These are phyloP conservation scores for Stictocephala bisonia DNA, from an alignment of 2,888 invertebrate species.

Conservation along the genomic window DNA sequence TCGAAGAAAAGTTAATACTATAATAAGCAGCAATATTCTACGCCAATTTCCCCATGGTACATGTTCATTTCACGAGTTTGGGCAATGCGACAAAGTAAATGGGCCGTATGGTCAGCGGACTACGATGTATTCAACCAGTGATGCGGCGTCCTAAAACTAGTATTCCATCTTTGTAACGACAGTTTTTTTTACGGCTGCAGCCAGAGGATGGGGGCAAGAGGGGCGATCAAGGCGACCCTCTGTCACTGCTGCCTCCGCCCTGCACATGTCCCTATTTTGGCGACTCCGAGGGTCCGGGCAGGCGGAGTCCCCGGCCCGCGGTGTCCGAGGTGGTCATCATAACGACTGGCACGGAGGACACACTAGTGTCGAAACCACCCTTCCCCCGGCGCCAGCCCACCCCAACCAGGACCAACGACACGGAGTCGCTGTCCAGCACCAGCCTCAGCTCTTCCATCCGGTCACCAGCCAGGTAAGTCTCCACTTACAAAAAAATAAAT, in stretches of 20 bases:
- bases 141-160: too few species aligned
- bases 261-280: conserved; percentile 88
- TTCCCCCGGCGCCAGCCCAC: conserved; percentile 31
- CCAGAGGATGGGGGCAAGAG: background rate
- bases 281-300: conserved; percentile 64
- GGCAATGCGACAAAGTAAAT: too few species aligned
- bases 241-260: conserved; percentile 73
- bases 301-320: conserved; percentile 63
- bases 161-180: too few species aligned
- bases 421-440: conserved; percentile 26
- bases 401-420: conserved; percentile 24
- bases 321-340: conserved; percentile 57
- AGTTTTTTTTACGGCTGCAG: too few species aligned
- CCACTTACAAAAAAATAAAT: too few species aligned
- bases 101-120: too few species aligned
- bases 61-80: too few species aligned
- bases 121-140: too few species aligned
- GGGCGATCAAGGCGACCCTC: conserved; percentile 57
- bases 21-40: too few species aligned
- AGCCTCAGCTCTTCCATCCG: conserved; percentile 54
- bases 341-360: conserved; percentile 56
- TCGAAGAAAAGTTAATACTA: too few species aligned
- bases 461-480: conserved; percentile 30
- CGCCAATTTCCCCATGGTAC: too few species aligned
- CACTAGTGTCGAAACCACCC: conserved; percentile 39